Base-by-base conservation (phyloP, 2,888 invertebrate genomes). In the Apodemia duryi region DNA sequence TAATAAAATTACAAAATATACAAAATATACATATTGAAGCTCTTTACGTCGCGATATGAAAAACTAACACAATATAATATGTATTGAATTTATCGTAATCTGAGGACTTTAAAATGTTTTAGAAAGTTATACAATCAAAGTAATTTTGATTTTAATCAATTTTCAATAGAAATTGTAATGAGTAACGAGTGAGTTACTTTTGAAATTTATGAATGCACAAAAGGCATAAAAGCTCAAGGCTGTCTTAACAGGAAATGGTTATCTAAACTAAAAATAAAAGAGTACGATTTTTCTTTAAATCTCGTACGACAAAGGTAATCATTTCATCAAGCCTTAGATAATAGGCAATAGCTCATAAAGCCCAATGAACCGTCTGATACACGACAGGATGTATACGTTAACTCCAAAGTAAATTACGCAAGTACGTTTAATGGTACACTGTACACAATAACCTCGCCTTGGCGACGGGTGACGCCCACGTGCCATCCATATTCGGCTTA, bases 381-480 rank as follows among this genome's bases (percentile, higher is more conserved):
- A 68, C 77, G 77, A 81, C 85, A 86, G 88, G 88, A 89, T 87
- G 78, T 79, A 83, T 82, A 77, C 75, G 82, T 79, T 75, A 66
- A 63, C 72, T 76, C 75, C 67, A 66, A 65, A 68, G 67, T 75
- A 77, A 76, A 79, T 90, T 89, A 83, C 85, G 86, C 81, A 89
- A 89, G 85, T 85, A 60, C 60, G n/a, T n/a, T 60, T 83, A 83
- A 85, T 82, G 74, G 80, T 73, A 74, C 79, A 82, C 83, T 72
- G 80, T 83, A 84, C 79, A 73, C 76, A 77, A 72, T 68, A 77
- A 77, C 75, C 82, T 74, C 80, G 76, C 75, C 76, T 73, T 72
- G 75, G 67, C 74, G 80, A 78, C 86, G 80, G 83, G 75, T 79
- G 75, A 82, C 89, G 84, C 90, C 88, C 83, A 90, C 91, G 75